Base-by-base conservation (phyloP, 1,140 invertebrate genomes). In the Halesus radiatus region DNA sequence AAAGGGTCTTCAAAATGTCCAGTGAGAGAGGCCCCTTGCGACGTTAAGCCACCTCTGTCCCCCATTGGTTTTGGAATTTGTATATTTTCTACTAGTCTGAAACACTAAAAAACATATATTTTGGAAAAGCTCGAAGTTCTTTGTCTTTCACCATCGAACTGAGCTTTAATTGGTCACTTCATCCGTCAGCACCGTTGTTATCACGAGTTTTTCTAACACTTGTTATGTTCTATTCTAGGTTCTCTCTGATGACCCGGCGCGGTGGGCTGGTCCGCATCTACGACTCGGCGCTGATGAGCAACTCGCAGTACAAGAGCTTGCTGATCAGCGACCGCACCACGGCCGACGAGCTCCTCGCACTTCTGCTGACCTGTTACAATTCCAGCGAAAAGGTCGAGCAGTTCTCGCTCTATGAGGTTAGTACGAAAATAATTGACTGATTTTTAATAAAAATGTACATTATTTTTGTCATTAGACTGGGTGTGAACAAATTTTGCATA, bases 241-340 rank as follows among this genome's bases (percentile, higher is more conserved):
- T 98, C 88, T 95, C 94, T 54, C 89, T 98, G 54, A 94, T 97
- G 88, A 95, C 95, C 84, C 92, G 94, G 83, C 92, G 94, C 29
- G 96, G 96, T 32, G 96, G 96, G 10, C 90, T 98, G 62, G 94
- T 98, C 75, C 96, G 96, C 89, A 95, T 98, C 18, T 96, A 97
- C 89, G 97, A 97, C 85, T 96, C 95, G 53, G 95, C 95, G 52
- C 89, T 97, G 68, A 97, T 96, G 93, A 94, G 94, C 60, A 96
- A 94, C 89, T 97, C 96, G 0, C 95, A 97, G 88, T 98, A 98
- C 91, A 98, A 98, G 88, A 96, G 95, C 84, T 89, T 98, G 77
- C 91, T 98, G 73, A 95, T 98, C 80, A 97, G 96, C 76, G 96
- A 97, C 82, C 91, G 93, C 84, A 98, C 96, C 22, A 96, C 95